phyloP scores from a whole-genome alignment of 2,888 invertebrate genomes.

The Drosophila pegasa region DNA sequence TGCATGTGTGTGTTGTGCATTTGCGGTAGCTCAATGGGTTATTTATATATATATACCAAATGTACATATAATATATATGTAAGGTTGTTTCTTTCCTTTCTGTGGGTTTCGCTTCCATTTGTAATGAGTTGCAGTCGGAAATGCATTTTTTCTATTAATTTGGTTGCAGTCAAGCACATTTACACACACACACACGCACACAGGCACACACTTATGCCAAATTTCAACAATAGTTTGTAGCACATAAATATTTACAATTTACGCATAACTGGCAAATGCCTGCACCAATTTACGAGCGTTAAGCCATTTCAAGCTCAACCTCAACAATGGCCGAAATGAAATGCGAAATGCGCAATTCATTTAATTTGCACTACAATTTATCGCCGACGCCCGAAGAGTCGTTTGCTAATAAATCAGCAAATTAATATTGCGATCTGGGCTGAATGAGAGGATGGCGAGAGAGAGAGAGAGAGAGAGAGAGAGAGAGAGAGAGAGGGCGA shows the following conservation, averaged over 20 bases:
- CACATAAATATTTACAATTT: conserved; percentile 60
- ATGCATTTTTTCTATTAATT: conserved; percentile 49
- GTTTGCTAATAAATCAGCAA: conserved; percentile 69
- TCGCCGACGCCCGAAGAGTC: conserved; percentile 52
- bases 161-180: conserved; percentile 41
- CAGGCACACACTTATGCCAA: conserved; percentile 12
- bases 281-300: conserved; percentile 33
- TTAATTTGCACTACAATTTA: conserved; percentile 75
- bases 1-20: conserved; percentile 34
- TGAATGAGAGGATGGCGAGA: background rate
- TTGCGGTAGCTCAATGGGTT: conserved; percentile 46
- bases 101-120: conserved; percentile 55
- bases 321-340: conserved; percentile 45
- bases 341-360: conserved; percentile 60
- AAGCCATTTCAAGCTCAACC: conserved; percentile 38
- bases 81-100: conserved; percentile 27
- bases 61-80: conserved; percentile 10
- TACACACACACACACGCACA: conserved; percentile 21
- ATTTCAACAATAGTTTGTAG: conserved; percentile 28
- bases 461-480: background rate
- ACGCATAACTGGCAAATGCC: conserved; percentile 32
- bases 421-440: conserved; percentile 65
- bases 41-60: conserved; percentile 17
- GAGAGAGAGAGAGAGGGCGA: background rate
- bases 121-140: conserved; percentile 59